A percentile compares a stretch with the other conserved stretches of the same genome.
These are phyloP conservation scores for Gonocerus acuteangulatus DNA, from an alignment of 2,888 invertebrate genomes.

Conservation along the genomic window DNA sequence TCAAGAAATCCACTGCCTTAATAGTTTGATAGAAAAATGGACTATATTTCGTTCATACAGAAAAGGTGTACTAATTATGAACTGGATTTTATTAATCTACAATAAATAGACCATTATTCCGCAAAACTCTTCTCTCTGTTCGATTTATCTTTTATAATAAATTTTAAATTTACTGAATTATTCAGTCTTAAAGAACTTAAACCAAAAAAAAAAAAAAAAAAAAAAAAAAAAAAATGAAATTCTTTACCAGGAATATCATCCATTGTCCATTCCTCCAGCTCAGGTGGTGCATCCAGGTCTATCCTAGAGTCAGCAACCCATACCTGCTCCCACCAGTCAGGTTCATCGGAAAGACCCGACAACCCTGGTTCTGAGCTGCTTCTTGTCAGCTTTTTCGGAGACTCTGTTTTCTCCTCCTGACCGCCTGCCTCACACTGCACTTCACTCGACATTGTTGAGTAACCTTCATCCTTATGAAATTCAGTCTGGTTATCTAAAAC, in stretches of 20 bases:
- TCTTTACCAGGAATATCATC: constrained; percentile 37
- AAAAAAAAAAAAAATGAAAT: too few relatives aligned
- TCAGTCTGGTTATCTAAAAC: constrained; percentile 8
- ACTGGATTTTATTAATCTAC: too few relatives aligned
- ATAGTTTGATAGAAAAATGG: too few relatives aligned
- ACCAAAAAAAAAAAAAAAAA: too few relatives aligned
- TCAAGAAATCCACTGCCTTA: too few relatives aligned
- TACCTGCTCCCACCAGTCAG: constrained; percentile 54
- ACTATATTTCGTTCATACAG: too few relatives aligned
- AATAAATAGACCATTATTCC: too few relatives aligned
- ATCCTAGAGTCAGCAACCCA: constrained; percentile 63
- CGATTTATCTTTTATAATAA: too few relatives aligned
- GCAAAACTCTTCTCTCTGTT: too few relatives aligned
- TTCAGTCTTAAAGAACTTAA: too few relatives aligned
- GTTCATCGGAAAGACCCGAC: constrained; percentile 5
- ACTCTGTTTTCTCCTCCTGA: constrained; percentile 8
- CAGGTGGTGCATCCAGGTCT: constrained; percentile 68
- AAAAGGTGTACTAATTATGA: too few relatives aligned
- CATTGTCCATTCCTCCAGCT: constrained; percentile 71
- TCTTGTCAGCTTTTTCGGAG: constrained; percentile 43
- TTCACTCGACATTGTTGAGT: constrained; percentile 77
- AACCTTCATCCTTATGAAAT: constrained; percentile 72
- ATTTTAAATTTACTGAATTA: too few relatives aligned
- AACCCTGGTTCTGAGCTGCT: constrained; percentile 15
- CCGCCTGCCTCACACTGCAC: constrained; percentile 52